Conservation (phyloP, 2,113 vertebrate species). For the Mugil cephalus region DNA sequence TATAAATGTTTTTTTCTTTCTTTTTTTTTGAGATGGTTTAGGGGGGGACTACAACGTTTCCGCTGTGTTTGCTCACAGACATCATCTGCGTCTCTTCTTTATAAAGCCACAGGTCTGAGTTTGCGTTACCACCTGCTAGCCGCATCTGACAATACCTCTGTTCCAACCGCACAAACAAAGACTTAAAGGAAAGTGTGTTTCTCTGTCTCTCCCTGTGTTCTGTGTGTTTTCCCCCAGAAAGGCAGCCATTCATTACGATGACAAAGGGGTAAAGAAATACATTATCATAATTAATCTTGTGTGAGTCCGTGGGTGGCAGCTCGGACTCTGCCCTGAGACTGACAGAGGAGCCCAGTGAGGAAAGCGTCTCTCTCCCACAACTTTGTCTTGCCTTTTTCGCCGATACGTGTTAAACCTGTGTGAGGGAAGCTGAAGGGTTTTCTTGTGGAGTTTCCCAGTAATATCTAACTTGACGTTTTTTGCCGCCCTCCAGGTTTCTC, state of each 20-base stretch:
- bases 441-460: constrained; percentile 10
- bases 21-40: too few relatives aligned
- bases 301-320: constrained; percentile 93
- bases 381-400: constrained; percentile 41
- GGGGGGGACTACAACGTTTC: constrained; percentile 2
- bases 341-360: constrained; percentile 62
- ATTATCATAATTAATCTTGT: constrained; percentile 98
- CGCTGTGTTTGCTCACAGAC: constrained; percentile 34
- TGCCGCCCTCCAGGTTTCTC: too few relatives aligned
- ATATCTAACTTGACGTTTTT: constrained; percentile 9
- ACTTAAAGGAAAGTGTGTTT: constrained; percentile 89
- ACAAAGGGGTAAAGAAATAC: constrained; percentile 95
- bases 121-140: constrained; percentile 93
- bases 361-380: constrained; percentile 43
- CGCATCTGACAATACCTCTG: constrained; percentile 89
- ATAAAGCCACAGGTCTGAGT: constrained; percentile 87
- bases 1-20: constrained; percentile 16
- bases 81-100: constrained; percentile 36
- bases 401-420: constrained; percentile 37
- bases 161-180: constrained; percentile 92
- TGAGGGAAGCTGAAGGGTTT: constrained; percentile 15
- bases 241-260: constrained; percentile 92
- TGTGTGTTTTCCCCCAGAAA: constrained; percentile 84
- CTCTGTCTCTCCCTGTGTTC: constrained; percentile 73
- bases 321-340: constrained; percentile 73